These are phyloP conservation scores for Acyrthosiphon pisum DNA, from an alignment of 1,140 invertebrate species.

Conservation along the genomic window DNA sequence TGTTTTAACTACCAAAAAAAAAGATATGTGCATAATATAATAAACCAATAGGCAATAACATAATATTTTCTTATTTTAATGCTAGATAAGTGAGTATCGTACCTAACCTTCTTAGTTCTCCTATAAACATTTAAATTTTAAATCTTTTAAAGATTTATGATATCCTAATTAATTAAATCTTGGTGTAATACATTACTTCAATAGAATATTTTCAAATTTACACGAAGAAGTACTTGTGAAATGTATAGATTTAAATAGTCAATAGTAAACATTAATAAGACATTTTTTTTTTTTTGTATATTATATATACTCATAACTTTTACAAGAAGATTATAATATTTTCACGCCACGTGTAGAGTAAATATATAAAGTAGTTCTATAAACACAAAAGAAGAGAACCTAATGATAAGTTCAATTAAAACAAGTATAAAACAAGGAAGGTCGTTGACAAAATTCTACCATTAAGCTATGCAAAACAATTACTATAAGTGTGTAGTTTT, in stretches of 20 bases:
- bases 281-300: too few relatives aligned
- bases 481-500: background rate
- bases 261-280: background rate
- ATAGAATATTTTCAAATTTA: background rate
- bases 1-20: background rate
- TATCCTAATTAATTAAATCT: too few relatives aligned
- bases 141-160: too few relatives aligned
- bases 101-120: too few relatives aligned
- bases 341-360: background rate
- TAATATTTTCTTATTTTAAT: background rate
- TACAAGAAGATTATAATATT: background rate
- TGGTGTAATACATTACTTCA: too few relatives aligned
- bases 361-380: background rate
- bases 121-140: too few relatives aligned
- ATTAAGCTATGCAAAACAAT: background rate
- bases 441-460: background rate
- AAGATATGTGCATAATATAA: background rate
- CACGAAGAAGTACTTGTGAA: background rate
- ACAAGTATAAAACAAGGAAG: background rate
- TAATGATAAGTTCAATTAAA: conserved; percentile 33
- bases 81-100: background rate
- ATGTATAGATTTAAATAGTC: background rate
- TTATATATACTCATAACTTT: background rate
- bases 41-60: background rate
- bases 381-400: background rate